Percentiles rank a stretch among this genome's conserved stretches.
Conservation (phyloP, 2,888 invertebrate genomes). For the Unio pictorum region DNA sequence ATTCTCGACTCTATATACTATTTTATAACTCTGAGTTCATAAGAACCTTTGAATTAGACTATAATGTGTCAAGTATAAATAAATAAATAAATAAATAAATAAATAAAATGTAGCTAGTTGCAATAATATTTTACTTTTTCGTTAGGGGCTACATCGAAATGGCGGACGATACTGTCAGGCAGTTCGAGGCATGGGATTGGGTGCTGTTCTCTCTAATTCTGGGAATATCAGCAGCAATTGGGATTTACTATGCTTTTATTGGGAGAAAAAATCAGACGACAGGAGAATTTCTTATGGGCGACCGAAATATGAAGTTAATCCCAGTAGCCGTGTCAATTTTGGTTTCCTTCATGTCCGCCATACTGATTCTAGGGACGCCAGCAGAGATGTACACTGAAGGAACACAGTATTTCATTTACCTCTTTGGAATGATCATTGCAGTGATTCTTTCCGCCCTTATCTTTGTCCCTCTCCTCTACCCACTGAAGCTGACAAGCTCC, state of each 20-base stretch:
- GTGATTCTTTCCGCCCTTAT: slow-evolving; percentile 41
- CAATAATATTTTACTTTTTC: no score
- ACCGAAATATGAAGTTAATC: slow-evolving; percentile 54
- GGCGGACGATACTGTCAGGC: slow-evolving; percentile 10
- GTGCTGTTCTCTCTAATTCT: slow-evolving; percentile 53
- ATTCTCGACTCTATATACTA: no score
- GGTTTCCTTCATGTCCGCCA: slow-evolving; percentile 67
- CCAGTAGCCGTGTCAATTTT: slow-evolving; percentile 64
- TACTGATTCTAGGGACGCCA: slow-evolving; percentile 63
- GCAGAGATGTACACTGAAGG: slow-evolving; percentile 65
- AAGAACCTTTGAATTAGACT: no score
- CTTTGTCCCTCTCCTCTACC: slow-evolving; percentile 54
- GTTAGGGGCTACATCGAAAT: slow-evolving; percentile 1
- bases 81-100: no score
- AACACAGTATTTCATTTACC: slow-evolving; percentile 49
- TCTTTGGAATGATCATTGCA: slow-evolving; percentile 41
- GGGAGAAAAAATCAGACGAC: slow-evolving; percentile 47
- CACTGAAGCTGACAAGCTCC: slow-evolving; percentile 52
- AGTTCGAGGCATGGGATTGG: slow-evolving; percentile 56
- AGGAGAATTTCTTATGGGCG: slow-evolving; percentile 59
- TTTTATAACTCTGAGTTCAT: no score
- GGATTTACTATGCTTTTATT: slow-evolving; percentile 52
- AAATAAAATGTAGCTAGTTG: no score
- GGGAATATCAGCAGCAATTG: slow-evolving; percentile 56
- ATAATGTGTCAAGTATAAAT: no score